Conservation (phyloP, 2,113 vertebrate genomes). For the Phalacrocorax brasilianus region DNA sequence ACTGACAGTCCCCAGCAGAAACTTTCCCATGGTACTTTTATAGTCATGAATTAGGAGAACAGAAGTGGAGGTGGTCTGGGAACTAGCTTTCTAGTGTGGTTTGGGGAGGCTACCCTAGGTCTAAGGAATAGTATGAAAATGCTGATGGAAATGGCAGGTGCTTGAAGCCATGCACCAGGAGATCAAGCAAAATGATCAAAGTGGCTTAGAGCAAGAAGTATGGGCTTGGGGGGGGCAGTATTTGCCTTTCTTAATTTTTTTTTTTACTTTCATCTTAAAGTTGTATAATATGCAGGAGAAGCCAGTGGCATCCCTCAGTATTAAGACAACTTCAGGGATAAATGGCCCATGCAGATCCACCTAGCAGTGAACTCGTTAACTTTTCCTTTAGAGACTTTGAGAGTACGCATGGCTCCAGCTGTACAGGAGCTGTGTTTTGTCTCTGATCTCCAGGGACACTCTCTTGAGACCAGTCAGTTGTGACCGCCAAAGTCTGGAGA, state of each 20-base stretch:
- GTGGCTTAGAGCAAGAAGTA: background rate
- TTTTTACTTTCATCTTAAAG: background rate
- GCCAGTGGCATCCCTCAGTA: background rate
- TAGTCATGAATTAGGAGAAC: background rate
- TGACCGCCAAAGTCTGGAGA: background rate
- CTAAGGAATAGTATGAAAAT: background rate
- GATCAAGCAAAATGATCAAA: background rate
- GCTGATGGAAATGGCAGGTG: background rate
- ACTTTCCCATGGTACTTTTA: background rate
- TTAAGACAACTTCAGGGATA: background rate
- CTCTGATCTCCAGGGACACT: background rate
- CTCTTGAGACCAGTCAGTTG: background rate
- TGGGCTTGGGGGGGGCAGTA: no score
- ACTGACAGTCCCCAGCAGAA: background rate
- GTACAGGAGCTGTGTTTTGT: background rate
- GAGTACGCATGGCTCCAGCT: background rate
- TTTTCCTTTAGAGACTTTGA: background rate
- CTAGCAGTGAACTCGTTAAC: background rate
- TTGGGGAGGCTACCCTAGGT: background rate
- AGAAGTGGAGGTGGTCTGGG: background rate
- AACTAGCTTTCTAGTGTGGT: background rate
- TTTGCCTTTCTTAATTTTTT: background rate
- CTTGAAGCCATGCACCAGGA: background rate
- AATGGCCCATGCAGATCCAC: background rate
- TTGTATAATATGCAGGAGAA: background rate